These are phyloP conservation scores for Podargus strigoides DNA, from an alignment of 2,797 vertebrate genomes.

Conservation along the genomic window DNA sequence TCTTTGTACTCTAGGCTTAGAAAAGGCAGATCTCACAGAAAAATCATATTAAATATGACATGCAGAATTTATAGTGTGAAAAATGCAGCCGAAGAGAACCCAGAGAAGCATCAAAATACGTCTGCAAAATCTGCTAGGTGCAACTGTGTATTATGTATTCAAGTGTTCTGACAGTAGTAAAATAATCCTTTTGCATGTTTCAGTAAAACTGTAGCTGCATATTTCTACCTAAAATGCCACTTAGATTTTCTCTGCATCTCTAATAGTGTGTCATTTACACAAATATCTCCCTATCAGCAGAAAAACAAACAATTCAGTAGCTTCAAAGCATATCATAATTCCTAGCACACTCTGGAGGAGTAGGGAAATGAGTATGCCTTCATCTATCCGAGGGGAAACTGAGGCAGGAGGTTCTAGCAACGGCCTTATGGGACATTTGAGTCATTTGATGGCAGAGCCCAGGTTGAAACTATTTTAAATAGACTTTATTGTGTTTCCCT, in stretches of 20 bases:
- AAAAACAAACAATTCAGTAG: neutral
- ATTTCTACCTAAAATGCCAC: neutral
- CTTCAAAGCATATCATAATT: neutral
- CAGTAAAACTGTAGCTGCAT: neutral
- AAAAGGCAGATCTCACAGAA: neutral
- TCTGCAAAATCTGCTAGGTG: neutral
- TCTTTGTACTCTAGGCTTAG: neutral
- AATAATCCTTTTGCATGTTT: neutral
- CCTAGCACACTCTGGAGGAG: neutral
- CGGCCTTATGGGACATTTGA: rapidly evolving
- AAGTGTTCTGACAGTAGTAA: constrained; percentile 32
- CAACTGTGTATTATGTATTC: neutral
- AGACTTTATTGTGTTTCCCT: neutral
- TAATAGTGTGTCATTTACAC: neutral
- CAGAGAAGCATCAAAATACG: neutral
- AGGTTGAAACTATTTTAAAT: neutral
- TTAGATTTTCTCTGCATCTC: neutral
- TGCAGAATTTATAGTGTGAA: constrained; percentile 6
- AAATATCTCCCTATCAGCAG: neutral
- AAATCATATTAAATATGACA: constrained; percentile 5
- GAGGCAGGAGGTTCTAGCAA: neutral
- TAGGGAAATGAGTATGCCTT: neutral
- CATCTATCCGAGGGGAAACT: neutral
- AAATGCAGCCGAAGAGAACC: neutral
- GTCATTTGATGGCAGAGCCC: neutral